phyloP scores from a whole-genome alignment of 2,888 invertebrate genomes.

The Hydriomena furcata region DNA sequence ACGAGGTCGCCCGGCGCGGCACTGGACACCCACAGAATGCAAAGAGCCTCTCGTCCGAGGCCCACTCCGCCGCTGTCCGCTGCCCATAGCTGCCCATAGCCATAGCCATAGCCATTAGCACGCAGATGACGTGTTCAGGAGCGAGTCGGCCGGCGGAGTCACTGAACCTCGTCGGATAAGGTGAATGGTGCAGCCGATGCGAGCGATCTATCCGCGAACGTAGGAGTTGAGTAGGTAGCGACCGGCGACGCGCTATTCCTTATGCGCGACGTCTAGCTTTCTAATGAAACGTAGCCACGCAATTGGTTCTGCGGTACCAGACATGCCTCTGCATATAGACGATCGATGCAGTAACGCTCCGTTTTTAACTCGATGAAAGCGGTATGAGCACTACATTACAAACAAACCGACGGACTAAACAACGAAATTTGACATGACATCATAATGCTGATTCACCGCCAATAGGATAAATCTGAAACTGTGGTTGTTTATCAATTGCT shows the following conservation, averaged over 20 bases:
- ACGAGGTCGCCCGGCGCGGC: slow-evolving; percentile 71
- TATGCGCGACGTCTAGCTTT: slow-evolving; percentile 64
- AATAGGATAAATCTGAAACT: slow-evolving; percentile 9
- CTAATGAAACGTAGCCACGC: slow-evolving; percentile 64
- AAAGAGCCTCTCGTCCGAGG: slow-evolving; percentile 55
- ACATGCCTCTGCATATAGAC: slow-evolving; percentile 23
- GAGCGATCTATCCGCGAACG: slow-evolving; percentile 52
- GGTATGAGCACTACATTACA: slow-evolving; percentile 4
- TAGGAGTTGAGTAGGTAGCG: slow-evolving; percentile 51
- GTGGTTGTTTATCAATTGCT: slow-evolving; percentile 21
- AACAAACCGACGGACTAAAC: slow-evolving; percentile 5
- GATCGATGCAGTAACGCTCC: slow-evolving; percentile 15
- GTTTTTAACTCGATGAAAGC: slow-evolving; percentile 31
- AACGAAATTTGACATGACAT: slow-evolving; percentile 20
- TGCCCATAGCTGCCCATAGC: too few relatives aligned
- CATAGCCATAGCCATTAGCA: slow-evolving; percentile 59
- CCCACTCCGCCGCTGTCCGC: slow-evolving; percentile 6
- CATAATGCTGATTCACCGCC: slow-evolving; percentile 22
- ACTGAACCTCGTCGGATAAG: slow-evolving; percentile 80
- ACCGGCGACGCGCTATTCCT: slow-evolving; percentile 57
- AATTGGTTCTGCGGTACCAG: slow-evolving; percentile 16
- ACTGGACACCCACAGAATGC: slow-evolving; percentile 71
- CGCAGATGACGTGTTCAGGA: slow-evolving; percentile 73
- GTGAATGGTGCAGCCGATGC: slow-evolving; percentile 80
- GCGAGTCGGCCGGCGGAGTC: slow-evolving; percentile 75